Percentiles rank a stretch among this genome's conserved stretches.
These are phyloP conservation scores for Onychomys leucogaster DNA, from an alignment of 2,797 vertebrate genomes.

Conservation along the genomic window DNA sequence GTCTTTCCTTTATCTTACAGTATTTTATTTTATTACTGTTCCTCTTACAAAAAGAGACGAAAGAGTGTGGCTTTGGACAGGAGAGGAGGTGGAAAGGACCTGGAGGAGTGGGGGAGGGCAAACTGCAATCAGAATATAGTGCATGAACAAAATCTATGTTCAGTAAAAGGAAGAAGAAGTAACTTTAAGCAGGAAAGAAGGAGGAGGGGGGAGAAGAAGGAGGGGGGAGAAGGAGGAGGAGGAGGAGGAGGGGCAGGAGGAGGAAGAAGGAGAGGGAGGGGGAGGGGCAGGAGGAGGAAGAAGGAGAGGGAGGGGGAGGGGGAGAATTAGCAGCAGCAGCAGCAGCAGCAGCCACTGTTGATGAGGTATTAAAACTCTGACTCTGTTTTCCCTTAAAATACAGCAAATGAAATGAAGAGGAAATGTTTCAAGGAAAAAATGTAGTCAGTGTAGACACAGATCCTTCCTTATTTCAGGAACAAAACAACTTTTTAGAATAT, in stretches of 20 bases:
- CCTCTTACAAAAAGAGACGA: background rate
- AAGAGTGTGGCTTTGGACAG: background rate
- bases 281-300: no score
- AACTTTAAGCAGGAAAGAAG: background rate
- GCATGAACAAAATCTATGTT: background rate
- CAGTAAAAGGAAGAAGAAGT: background rate
- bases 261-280: rapidly evolving
- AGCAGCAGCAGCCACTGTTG: no score
- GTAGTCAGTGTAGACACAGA: slow-evolving; percentile 20
- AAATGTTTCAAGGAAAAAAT: slow-evolving; percentile 57
- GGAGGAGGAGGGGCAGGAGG: rapidly evolving
- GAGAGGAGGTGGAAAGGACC: background rate
- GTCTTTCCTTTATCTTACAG: background rate
- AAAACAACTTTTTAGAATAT: slow-evolving; percentile 63
- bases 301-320: rapidly evolving
- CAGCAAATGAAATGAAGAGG: slow-evolving; percentile 55
- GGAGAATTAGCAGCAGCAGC: background rate
- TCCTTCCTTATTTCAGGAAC: slow-evolving; percentile 72
- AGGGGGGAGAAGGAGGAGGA: no score
- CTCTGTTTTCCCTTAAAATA: slow-evolving; percentile 67
- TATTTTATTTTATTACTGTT: background rate
- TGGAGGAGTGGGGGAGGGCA: background rate
- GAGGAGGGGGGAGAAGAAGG: background rate
- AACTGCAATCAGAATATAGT: background rate
- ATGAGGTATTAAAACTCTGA: background rate